These are phyloP conservation scores for Knipowitschia caucasica DNA, from an alignment of 2,797 vertebrate species.

Conservation along the genomic window DNA sequence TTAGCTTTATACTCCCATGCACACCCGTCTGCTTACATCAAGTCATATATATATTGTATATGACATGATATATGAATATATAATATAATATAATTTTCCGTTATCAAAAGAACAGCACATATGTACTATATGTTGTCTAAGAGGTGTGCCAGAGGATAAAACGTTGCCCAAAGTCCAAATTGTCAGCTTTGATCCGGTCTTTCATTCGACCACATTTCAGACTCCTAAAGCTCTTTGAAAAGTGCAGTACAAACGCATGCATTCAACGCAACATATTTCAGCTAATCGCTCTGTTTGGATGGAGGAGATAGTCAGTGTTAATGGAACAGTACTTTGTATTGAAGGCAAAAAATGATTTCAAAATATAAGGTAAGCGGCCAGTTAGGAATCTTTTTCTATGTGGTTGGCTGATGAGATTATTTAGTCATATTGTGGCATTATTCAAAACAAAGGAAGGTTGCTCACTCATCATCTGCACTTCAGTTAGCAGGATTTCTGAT, in stretches of 20 bases:
- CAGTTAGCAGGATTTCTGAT: too few species aligned
- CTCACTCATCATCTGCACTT: too few species aligned
- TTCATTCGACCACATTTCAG: slow-evolving; percentile 37
- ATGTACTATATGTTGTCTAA: slow-evolving; percentile 25
- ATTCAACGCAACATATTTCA: slow-evolving; percentile 10
- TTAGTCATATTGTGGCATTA: too few species aligned
- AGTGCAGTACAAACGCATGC: background rate
- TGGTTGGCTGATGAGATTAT: too few species aligned
- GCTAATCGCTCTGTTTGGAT: slow-evolving; percentile 4
- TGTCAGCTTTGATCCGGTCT: slow-evolving; percentile 55
- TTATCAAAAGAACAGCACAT: too few species aligned
- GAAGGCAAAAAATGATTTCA: background rate
- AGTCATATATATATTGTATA: too few species aligned
- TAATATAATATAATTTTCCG: too few species aligned
- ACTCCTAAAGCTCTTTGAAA: slow-evolving; percentile 28
- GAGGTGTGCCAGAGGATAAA: slow-evolving; percentile 56
- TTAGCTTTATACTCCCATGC: slow-evolving; percentile 6
- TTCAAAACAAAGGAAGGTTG: too few species aligned
- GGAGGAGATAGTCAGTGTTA: background rate
- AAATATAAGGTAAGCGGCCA: too few species aligned
- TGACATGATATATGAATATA: too few species aligned
- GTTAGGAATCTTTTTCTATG: too few species aligned
- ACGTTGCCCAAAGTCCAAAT: slow-evolving; percentile 50
- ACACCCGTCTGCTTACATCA: slow-evolving; percentile 6
- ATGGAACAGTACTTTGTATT: background rate